Evolutionary conservation across 2,888 invertebrate genomes (phyloP), one percentile per base, ranked within the genome.

Genomic region (Anticlea derivata): DNA sequence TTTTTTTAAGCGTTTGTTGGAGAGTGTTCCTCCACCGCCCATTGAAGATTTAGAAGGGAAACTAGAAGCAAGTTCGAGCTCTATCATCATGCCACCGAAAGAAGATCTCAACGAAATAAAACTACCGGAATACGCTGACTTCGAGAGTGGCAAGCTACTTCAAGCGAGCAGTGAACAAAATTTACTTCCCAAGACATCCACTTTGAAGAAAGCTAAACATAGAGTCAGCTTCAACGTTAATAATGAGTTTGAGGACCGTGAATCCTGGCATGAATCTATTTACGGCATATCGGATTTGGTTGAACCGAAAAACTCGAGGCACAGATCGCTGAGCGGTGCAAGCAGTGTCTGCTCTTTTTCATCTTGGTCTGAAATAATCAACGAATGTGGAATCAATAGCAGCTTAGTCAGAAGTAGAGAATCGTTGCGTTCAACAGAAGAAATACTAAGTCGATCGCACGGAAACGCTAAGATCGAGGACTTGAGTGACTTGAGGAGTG

Each of bases 21-120:
- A 83, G 63, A 87, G 67, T 66, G 65, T 82, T 6, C 86, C 86
- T 3, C 86, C 87, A 1, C 88, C 87, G n/a, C 83, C 85, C 0
- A 24, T 80, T 34, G 70, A 79, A 53, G 70, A 79, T 27, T 54
- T 73, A 33, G 40, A 61, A 30, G 41, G 58, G 11, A 10, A n/a
- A 22, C 46, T 46, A 13, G 7, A 44, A 26, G 26, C 37, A 29
- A 37, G 63, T 20, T 44, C 38, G 11, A 27, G 20, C 49, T 70
- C 67, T 26, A 55, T 71, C 23, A 34, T 66, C 33, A 49, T 59
- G 44, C 55, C 58, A 4, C 53, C 60, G 23, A 56, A 62, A 23
- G 53, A 65, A 17, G 66, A 78, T 33, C 73, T 81, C 8, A 68
- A 72, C 29, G 75, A 80, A 13, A 61, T 83, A 6, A 79, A 80